A percentile compares a stretch with the other conserved stretches of the same genome.
Evolutionary conservation across 2,113 vertebrate species (phyloP).

Genomic region (Spilogale gracilis): DNA sequence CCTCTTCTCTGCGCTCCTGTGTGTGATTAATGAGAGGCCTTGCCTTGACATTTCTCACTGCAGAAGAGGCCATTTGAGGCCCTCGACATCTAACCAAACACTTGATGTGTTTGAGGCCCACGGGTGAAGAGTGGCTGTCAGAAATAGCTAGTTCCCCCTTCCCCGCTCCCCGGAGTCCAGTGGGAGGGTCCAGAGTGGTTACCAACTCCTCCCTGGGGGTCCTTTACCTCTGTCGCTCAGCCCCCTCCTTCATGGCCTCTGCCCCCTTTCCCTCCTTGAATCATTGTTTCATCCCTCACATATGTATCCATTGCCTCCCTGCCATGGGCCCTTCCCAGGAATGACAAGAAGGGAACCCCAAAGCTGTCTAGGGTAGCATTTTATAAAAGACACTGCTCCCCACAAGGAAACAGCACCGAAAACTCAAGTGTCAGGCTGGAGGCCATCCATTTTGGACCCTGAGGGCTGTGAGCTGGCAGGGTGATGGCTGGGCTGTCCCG

Average conservation of each 20-base stretch:
- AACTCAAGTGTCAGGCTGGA: not conserved
- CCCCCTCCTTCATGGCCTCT: not conserved
- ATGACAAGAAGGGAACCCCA: not conserved
- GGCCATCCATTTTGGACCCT: fast-evolving
- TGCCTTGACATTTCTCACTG: not conserved
- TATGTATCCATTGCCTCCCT: not conserved
- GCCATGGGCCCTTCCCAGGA: not conserved
- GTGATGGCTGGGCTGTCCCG: not conserved
- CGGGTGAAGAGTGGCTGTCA: not conserved
- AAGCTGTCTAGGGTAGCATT: not conserved
- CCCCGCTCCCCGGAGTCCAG: fast-evolving
- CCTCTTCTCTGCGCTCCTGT: not conserved
- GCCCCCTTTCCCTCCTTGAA: not conserved
- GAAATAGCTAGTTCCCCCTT: fast-evolving
- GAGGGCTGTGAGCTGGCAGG: not conserved
- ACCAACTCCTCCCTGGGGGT: not conserved
- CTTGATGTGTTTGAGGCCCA: not conserved
- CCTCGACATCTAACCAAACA: not conserved
- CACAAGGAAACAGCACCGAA: fast-evolving
- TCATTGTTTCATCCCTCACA: not conserved
- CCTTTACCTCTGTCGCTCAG: not conserved
- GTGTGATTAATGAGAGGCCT: not conserved
- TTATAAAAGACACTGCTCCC: not conserved
- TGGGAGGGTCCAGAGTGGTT: fast-evolving
- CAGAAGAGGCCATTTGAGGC: not conserved